These are phyloP conservation scores for Borostomias antarcticus DNA, from an alignment of 2,797 vertebrate genomes.

Conservation along the genomic window DNA sequence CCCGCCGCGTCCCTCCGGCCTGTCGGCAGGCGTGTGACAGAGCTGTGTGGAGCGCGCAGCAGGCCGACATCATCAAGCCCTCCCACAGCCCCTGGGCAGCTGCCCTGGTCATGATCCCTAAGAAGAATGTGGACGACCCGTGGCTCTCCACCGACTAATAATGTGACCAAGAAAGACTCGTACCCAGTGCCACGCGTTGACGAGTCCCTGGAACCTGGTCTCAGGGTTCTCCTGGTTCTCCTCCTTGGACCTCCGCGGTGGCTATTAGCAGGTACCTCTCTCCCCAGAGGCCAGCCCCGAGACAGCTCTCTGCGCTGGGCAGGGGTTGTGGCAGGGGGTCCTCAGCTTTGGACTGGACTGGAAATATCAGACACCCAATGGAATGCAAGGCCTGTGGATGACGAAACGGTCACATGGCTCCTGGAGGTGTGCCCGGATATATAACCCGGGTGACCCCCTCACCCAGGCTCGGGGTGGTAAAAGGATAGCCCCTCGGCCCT, in stretches of 20 bases:
- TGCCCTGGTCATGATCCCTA: slow-evolving; percentile 23
- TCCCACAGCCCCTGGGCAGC: neutral
- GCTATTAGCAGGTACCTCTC: slow-evolving; percentile 21
- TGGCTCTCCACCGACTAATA: too few species aligned
- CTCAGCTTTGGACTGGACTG: slow-evolving; percentile 16
- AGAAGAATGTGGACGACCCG: too few species aligned
- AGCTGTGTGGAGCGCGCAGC: neutral
- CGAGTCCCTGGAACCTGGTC: slow-evolving; percentile 37
- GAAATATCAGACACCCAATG: slow-evolving; percentile 15
- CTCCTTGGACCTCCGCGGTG: slow-evolving; percentile 1
- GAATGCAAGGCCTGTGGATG: neutral
- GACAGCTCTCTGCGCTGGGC: slow-evolving; percentile 7
- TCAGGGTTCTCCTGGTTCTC: slow-evolving; percentile 16
- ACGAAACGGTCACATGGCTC: too few species aligned
- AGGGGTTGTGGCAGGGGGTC: slow-evolving; percentile 15
- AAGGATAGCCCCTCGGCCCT: slow-evolving; percentile 4
- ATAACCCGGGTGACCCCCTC: neutral
- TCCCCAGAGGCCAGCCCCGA: slow-evolving; percentile 2
- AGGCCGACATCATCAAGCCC: slow-evolving; percentile 1
- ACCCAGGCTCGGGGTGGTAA: too few species aligned
- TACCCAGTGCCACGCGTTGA: slow-evolving; percentile 25
- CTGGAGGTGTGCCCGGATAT: neutral
- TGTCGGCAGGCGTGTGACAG: neutral
- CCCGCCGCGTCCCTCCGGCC: too few species aligned
- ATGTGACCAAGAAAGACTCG: slow-evolving; percentile 29